These are phyloP conservation scores for Hycleus cichorii DNA, from an alignment of 1,140 invertebrate species.

Conservation along the genomic window DNA sequence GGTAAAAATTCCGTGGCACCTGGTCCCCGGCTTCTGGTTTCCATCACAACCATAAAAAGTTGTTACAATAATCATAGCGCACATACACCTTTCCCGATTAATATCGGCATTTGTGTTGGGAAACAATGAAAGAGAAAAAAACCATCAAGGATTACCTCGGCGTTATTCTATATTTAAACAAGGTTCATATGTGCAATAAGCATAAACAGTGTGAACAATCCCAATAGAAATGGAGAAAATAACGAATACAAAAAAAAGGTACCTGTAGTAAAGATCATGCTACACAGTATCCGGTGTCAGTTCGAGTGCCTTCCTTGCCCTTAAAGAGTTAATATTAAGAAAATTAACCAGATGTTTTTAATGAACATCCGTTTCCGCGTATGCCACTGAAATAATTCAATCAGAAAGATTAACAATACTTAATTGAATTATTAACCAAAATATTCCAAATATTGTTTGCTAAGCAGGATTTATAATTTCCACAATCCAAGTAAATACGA, in stretches of 20 bases:
- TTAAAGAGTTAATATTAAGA: constrained; percentile 19
- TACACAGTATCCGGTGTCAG: no score
- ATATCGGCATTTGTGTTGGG: constrained; percentile 1
- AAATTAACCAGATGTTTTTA: constrained; percentile 15
- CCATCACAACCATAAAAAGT: constrained; percentile 13
- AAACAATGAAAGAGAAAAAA: no score
- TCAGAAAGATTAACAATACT: not conserved
- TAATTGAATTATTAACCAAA: not conserved
- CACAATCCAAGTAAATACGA: constrained; percentile 2
- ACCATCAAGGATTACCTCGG: no score
- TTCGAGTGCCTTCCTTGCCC: constrained; percentile 12
- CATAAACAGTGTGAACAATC: no score
- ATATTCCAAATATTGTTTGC: not conserved
- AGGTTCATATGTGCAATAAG: no score
- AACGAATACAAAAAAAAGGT: no score
- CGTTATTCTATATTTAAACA: no score
- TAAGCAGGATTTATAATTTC: not conserved
- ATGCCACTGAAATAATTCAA: not conserved
- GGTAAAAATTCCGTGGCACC: not conserved
- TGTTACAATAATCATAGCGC: constrained; percentile 2
- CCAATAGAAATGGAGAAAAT: no score
- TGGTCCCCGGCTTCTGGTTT: constrained; percentile 16
- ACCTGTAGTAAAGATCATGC: no score
- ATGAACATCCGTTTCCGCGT: constrained; percentile 19
- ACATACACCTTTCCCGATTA: constrained; percentile 8